Percentiles rank a stretch among this genome's conserved stretches.
These are phyloP conservation scores for Drosophila varians DNA, from an alignment of 1,140 invertebrate genomes.

Conservation along the genomic window DNA sequence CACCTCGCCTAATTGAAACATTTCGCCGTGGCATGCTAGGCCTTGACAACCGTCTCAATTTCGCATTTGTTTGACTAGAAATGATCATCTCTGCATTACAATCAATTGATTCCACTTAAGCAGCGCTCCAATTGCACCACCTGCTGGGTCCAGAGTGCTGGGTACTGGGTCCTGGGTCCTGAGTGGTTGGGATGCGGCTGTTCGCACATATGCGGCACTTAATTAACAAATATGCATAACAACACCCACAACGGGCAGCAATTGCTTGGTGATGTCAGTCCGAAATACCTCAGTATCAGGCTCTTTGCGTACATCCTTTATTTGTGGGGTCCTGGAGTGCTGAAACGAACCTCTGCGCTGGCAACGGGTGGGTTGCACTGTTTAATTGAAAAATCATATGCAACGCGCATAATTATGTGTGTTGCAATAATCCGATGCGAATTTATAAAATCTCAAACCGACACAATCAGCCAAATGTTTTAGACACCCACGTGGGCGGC, in stretches of 20 bases:
- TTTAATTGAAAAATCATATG: conserved; percentile 83
- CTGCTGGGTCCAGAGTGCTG: conserved; percentile 2
- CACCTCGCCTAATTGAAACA: conserved; percentile 79
- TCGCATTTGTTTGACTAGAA: conserved; percentile 37
- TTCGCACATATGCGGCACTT: conserved; percentile 56
- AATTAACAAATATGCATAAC: conserved; percentile 82
- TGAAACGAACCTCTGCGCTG: neutral
- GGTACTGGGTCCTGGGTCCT: neutral
- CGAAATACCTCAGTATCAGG: neutral
- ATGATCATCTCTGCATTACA: conserved; percentile 80
- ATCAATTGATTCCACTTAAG: conserved; percentile 82
- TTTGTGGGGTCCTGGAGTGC: conserved; percentile 48
- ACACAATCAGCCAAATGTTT: conserved; percentile 62
- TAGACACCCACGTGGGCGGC: conserved; percentile 28
- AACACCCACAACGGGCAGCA: conserved; percentile 76
- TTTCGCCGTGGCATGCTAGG: conserved; percentile 33
- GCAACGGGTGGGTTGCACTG: conserved; percentile 61
- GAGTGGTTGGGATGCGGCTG: neutral
- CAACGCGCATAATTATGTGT: conserved; percentile 82
- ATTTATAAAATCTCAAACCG: conserved; percentile 73
- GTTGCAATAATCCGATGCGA: conserved; percentile 82
- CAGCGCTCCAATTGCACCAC: conserved; percentile 66
- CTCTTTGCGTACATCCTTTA: conserved; percentile 53
- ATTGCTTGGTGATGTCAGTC: conserved; percentile 70
- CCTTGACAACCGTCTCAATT: conserved; percentile 69